phyloP scores from a whole-genome alignment of 2,113 vertebrate genomes.

The Myodes glareolus region DNA sequence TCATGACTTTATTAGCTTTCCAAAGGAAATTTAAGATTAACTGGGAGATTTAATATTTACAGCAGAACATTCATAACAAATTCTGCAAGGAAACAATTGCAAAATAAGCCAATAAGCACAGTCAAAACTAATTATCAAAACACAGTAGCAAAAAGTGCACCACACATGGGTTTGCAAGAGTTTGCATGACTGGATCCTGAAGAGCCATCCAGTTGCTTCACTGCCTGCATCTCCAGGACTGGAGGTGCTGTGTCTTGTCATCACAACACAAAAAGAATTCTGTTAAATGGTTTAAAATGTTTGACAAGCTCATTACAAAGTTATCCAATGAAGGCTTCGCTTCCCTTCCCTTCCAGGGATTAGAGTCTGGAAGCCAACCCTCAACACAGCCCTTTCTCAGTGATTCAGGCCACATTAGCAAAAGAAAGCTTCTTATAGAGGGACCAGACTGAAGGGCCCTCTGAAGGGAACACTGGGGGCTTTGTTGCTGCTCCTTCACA shows the following conservation, averaged over 20 bases:
- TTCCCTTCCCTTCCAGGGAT: constrained; percentile 82
- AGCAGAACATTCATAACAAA: constrained; percentile 30
- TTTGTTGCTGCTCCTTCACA: constrained; percentile 84
- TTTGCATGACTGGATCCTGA: not conserved
- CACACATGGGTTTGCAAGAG: constrained; percentile 28
- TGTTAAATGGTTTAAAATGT: constrained; percentile 80
- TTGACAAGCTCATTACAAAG: constrained; percentile 84
- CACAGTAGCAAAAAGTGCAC: not conserved
- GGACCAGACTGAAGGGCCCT: constrained; percentile 77
- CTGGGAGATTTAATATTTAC: not conserved
- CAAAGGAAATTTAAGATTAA: constrained; percentile 30
- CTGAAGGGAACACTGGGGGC: constrained; percentile 80
- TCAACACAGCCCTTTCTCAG: constrained; percentile 83
- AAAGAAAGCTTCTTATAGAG: constrained; percentile 84
- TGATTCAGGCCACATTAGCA: constrained; percentile 82
- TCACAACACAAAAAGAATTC: constrained; percentile 79
- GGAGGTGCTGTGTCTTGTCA: constrained; percentile 57
- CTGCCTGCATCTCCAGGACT: constrained; percentile 49
- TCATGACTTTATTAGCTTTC: constrained; percentile 45
- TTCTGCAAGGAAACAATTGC: constrained; percentile 24
- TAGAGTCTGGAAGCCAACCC: constrained; percentile 74
- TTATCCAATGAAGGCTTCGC: constrained; percentile 83
- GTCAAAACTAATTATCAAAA: constrained; percentile 33
- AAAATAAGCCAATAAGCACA: constrained; percentile 32
- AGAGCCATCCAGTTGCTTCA: not conserved